Percentiles rank a stretch among this genome's conserved stretches.
Evolutionary conservation across 2,888 invertebrate genomes (phyloP).

Genomic region (Phytoseiulus persimilis): DNA sequence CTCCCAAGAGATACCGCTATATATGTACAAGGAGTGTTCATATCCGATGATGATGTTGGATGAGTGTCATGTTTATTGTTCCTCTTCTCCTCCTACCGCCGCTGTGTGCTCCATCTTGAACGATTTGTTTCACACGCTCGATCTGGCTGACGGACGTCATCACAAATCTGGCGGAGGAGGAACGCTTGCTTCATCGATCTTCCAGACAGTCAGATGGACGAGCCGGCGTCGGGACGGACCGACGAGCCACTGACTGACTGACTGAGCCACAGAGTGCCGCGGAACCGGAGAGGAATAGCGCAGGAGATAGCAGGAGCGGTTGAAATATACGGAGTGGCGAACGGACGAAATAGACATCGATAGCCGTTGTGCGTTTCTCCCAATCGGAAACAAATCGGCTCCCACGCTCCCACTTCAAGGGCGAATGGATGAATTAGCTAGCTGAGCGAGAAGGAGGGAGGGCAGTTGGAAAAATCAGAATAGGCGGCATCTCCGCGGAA

Average conservation of each 20-base stretch:
- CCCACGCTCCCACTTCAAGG: constrained; percentile 5
- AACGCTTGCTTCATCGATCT: constrained; percentile 5
- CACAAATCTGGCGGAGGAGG: not conserved
- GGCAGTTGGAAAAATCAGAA: not conserved
- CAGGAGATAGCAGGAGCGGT: not conserved
- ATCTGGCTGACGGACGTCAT: not conserved
- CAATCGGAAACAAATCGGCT: not conserved
- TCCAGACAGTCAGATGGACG: not conserved
- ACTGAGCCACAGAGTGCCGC: too few species aligned
- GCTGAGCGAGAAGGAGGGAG: not conserved
- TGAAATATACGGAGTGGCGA: not conserved
- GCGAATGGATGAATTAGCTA: not conserved
- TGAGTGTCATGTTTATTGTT: not conserved
- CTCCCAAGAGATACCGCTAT: too few species aligned
- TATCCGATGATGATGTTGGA: not conserved
- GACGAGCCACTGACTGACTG: not conserved
- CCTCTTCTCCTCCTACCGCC: not conserved
- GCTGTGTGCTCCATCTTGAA: not conserved
- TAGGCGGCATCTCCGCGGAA: not conserved
- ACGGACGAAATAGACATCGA: not conserved
- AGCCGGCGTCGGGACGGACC: not conserved
- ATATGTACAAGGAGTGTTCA: not conserved
- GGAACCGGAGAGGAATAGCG: not conserved
- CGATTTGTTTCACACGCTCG: not conserved
- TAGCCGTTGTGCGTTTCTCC: not conserved